Evolutionary conservation across 2,888 invertebrate genomes (phyloP), one percentile per base, ranked within the genome.

Genomic region (Apomyelois bistriatella): DNA sequence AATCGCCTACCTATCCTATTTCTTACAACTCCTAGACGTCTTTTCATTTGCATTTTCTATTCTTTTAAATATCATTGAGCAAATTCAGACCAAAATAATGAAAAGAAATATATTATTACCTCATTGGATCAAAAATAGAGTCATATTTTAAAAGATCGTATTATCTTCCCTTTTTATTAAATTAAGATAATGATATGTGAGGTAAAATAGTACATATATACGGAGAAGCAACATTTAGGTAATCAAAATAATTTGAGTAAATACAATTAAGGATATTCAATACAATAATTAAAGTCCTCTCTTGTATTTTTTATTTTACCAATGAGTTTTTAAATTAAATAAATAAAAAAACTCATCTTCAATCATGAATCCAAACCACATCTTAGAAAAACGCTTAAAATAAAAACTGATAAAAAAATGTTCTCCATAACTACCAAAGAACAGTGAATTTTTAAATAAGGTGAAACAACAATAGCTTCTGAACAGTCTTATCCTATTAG

Each of bases 1-100:
- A 59, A 58, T 60, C 52, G 37, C 36, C 55, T 59, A 68, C 57
- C 62, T 71, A 72, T 50, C 55, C 65, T 76, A 74, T 57, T 58
- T 66, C 66, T 63, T 67, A 72, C 64, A 73, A 74, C 70, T 69
- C 65, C 68, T 76, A 74, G 65, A 60, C 56, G 59, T 65, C 62
- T 60, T 55, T 55, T 55, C 58, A 61, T 64, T 62, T 64, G 65
- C 66, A 66, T 22, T 55, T 66, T 61, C 62, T 65, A 67, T 70
- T 61, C 60, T 54, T 70, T 72, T 68, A 60, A 65, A 70, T 61
- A 70, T 72, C 66, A 67, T 82, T 82, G 82, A 82, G 82, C 82
- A 82, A 81, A 76, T 74, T 75, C 69, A 74, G 70, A 76, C 69
- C 70, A 70, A 60, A 66, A 62, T 58, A 16, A 7, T 5, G 30